These are phyloP conservation scores for Ostrea denselamellosa DNA, from an alignment of 1,140 invertebrate genomes.

Conservation along the genomic window DNA sequence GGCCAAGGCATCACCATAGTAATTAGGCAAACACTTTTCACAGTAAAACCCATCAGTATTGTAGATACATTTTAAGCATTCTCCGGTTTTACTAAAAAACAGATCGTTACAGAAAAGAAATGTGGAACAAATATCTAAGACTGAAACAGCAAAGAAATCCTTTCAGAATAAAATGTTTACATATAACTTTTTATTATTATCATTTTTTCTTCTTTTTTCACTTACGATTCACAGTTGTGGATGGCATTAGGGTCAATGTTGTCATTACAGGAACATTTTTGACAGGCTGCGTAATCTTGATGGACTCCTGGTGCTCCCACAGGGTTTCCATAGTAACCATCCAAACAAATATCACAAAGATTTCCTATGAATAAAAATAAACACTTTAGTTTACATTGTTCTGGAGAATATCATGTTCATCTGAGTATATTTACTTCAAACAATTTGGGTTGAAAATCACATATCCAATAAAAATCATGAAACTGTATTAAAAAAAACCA, in stretches of 20 bases:
- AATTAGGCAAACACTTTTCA: constrained; percentile 92
- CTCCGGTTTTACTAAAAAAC: constrained; percentile 88
- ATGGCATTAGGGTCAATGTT: constrained; percentile 92
- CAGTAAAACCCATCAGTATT: constrained; percentile 92
- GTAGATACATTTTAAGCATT: constrained; percentile 98
- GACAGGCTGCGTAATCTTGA: constrained; percentile 85
- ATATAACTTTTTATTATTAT: neutral
- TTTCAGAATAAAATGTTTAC: neutral
- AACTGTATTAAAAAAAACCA: no score
- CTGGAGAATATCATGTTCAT: no score
- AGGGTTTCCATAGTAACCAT: constrained; percentile 96
- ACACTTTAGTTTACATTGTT: no score
- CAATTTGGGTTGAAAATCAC: no score
- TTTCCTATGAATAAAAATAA: constrained; percentile 82
- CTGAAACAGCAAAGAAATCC: neutral
- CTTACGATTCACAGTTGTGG: constrained; percentile 76
- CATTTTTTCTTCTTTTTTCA: neutral
- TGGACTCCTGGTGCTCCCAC: constrained; percentile 84
- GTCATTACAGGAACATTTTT: constrained; percentile 94
- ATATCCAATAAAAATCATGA: no score
- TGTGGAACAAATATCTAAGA: neutral
- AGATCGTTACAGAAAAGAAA: neutral
- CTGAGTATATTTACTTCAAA: no score
- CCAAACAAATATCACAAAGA: constrained; percentile 94
- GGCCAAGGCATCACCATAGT: constrained; percentile 83